phyloP scores from a whole-genome alignment of 2,888 invertebrate species.

The Amorpha juglandis region DNA sequence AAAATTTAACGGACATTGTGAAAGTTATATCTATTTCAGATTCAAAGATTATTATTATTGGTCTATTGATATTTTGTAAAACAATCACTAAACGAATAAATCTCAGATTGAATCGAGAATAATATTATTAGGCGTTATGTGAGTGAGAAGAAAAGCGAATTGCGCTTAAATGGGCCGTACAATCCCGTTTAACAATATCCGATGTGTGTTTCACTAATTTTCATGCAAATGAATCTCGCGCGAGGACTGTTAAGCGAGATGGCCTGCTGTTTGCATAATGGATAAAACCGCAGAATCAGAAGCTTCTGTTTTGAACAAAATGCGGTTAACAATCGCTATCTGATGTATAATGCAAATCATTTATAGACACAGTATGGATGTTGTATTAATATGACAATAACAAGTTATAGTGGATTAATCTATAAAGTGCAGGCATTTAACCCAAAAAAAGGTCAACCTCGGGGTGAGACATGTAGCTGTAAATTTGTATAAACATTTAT shows the following conservation, averaged over 20 bases:
- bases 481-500: too few relatives aligned
- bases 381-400: too few relatives aligned
- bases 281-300: slow-evolving; percentile 58
- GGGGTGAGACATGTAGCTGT: too few relatives aligned
- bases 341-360: not conserved
- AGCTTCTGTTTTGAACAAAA: slow-evolving; percentile 24
- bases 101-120: not conserved
- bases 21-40: not conserved
- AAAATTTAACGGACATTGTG: too few relatives aligned
- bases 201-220: slow-evolving; percentile 28
- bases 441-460: too few relatives aligned
- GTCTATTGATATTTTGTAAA: not conserved
- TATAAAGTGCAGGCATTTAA: too few relatives aligned
- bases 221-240: slow-evolving; percentile 31
- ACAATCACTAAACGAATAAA: not conserved
- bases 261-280: slow-evolving; percentile 61
- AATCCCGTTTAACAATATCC: slow-evolving; percentile 22
- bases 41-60: too few relatives aligned
- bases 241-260: slow-evolving; percentile 24
- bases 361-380: too few relatives aligned
- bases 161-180: slow-evolving; percentile 19
- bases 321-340: slow-evolving; percentile 21
- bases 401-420: too few relatives aligned
- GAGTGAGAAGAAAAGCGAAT: not conserved
- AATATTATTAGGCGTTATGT: not conserved